These are phyloP conservation scores for Onychomys leucogaster DNA, from an alignment of 2,797 vertebrate species.

Conservation along the genomic window DNA sequence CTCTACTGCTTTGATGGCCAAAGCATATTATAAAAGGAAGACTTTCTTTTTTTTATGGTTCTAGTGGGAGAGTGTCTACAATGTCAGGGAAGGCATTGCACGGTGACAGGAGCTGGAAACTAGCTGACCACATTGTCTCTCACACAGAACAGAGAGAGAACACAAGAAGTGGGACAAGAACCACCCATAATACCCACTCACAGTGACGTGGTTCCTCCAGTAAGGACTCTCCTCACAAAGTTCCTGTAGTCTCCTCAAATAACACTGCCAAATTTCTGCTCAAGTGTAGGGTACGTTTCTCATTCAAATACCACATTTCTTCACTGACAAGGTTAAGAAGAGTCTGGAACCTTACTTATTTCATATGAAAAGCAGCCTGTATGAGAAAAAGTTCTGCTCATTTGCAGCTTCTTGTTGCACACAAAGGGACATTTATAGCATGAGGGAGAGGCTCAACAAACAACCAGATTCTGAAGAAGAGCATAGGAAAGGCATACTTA, in stretches of 20 bases:
- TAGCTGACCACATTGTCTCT: not conserved
- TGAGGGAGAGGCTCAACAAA: rapidly evolving
- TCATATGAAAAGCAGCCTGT: not conserved
- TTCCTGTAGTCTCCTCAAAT: not conserved
- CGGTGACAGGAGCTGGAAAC: not conserved
- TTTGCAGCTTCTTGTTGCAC: not conserved
- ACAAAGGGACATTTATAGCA: rapidly evolving
- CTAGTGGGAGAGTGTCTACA: not conserved
- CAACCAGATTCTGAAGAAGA: not conserved
- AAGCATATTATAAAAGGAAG: not conserved
- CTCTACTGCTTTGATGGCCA: too few species aligned
- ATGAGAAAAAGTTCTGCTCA: not conserved
- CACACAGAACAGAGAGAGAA: not conserved
- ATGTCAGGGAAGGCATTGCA: too few species aligned
- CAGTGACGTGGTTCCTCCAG: not conserved
- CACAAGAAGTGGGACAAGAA: not conserved
- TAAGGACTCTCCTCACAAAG: not conserved
- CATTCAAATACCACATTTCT: not conserved
- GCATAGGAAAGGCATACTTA: too few species aligned
- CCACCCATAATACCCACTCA: too few species aligned
- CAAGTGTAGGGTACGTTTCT: not conserved
- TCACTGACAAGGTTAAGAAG: not conserved
- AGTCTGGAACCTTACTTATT: not conserved
- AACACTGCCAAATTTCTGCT: not conserved
- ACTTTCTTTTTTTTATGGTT: not conserved